These are phyloP conservation scores for Solenopsis invicta DNA, from an alignment of 1,140 invertebrate genomes.

Conservation along the genomic window DNA sequence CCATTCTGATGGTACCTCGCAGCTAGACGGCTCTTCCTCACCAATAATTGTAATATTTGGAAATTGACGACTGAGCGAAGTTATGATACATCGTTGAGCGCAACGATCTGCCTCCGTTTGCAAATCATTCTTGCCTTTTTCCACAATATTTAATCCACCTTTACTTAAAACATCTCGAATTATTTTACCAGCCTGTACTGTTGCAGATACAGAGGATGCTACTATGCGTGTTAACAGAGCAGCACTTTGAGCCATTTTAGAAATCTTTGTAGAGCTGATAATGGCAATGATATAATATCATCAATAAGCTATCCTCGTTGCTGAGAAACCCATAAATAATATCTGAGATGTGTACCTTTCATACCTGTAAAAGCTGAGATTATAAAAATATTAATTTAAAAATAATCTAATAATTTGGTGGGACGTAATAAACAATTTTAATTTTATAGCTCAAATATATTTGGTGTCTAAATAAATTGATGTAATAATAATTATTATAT, in stretches of 20 bases:
- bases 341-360: neutral
- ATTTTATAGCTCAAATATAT: neutral
- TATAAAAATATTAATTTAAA: neutral
- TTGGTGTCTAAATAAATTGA: neutral
- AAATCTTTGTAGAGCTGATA: neutral
- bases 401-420: neutral
- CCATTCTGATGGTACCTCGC: constrained; percentile 91
- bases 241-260: constrained; percentile 87
- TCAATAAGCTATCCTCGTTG: neutral
- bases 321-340: constrained; percentile 14
- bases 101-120: constrained; percentile 99
- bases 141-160: constrained; percentile 96
- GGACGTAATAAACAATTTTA: neutral
- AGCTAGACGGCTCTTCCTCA: constrained; percentile 93
- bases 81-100: constrained; percentile 96
- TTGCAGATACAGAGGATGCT: constrained; percentile 93
- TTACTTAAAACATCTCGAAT: constrained; percentile 95
- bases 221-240: constrained; percentile 90
- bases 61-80: constrained; percentile 94
- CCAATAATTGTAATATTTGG: constrained; percentile 96
- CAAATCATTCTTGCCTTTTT: constrained; percentile 97
- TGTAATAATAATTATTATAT: constrained; percentile 5
- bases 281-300: neutral
- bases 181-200: constrained; percentile 94
- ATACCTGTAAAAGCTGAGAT: neutral